These are phyloP conservation scores for Vireo griseus DNA, from an alignment of 2,797 vertebrate species.

Conservation along the genomic window DNA sequence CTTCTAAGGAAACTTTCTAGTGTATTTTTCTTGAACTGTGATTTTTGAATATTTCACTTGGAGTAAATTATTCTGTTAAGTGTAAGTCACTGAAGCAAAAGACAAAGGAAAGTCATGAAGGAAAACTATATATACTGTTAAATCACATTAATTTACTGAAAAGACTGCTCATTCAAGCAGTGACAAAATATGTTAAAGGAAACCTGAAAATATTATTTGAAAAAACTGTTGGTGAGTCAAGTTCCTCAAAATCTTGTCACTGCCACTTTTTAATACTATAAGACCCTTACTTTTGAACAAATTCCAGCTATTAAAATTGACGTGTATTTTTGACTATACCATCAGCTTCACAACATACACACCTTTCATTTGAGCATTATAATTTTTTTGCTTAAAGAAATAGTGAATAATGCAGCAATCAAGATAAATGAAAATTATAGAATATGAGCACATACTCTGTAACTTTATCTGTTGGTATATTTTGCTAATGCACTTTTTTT, in stretches of 20 bases:
- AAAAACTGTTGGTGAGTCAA: neutral
- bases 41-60: neutral
- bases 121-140: neutral
- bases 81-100: neutral
- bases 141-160: neutral
- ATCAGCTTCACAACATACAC: neutral
- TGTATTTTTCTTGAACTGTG: neutral
- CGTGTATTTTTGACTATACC: neutral
- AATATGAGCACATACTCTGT: neutral
- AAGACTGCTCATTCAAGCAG: neutral
- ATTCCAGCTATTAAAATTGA: neutral
- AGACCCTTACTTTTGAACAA: neutral
- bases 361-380: neutral
- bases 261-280: neutral
- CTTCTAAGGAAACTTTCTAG: neutral
- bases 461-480: neutral
- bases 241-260: neutral
- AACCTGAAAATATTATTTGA: neutral
- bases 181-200: neutral
- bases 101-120: neutral
- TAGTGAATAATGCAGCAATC: neutral
- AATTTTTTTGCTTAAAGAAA: neutral
- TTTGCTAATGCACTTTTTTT: neutral
- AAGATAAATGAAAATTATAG: neutral
- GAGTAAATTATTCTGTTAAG: neutral